Percentiles rank a stretch among this genome's conserved stretches.
phyloP scores from a whole-genome alignment of 1,140 invertebrate species.

The Linepithema humile region DNA sequence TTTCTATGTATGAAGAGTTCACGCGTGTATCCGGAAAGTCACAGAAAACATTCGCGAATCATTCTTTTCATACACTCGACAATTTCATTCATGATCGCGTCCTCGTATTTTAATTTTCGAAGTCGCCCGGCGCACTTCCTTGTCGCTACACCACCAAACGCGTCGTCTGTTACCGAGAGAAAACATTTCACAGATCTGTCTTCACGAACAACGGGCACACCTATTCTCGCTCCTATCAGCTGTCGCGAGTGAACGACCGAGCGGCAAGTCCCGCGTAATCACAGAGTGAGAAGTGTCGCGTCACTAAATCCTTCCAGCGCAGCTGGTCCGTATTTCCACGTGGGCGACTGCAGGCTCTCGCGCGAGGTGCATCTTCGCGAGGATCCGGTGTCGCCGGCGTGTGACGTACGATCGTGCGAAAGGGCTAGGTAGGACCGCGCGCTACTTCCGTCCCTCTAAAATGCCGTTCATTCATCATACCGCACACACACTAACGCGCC shows the following conservation, averaged over 20 bases:
- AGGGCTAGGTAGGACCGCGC: conserved; percentile 23
- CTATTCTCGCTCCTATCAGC: conserved; percentile 10
- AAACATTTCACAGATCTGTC: conserved; percentile 20
- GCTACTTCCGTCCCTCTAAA: conserved; percentile 54
- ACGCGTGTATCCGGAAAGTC: background rate
- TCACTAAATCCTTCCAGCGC: conserved; percentile 49
- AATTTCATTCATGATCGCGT: background rate
- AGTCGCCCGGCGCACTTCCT: background rate
- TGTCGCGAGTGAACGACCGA: conserved; percentile 23
- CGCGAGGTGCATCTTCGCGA: conserved; percentile 20
- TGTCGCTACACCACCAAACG: background rate
- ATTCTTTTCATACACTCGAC: background rate
- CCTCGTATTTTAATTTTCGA: conserved; percentile 1
- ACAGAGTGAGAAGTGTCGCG: conserved; percentile 19
- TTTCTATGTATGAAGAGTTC: background rate
- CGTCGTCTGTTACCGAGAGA: background rate
- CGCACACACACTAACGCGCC: conserved; percentile 36
- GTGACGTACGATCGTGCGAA: conserved; percentile 52
- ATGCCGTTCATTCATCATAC: conserved; percentile 65
- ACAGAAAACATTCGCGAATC: background rate
- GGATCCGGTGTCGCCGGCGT: conserved; percentile 17
- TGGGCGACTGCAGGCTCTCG: conserved; percentile 36
- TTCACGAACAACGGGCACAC: background rate
- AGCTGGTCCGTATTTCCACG: conserved; percentile 61
- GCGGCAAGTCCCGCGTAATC: conserved; percentile 36